Evolutionary conservation across 2,888 invertebrate species (phyloP).

Genomic region (Perdita meconis): DNA sequence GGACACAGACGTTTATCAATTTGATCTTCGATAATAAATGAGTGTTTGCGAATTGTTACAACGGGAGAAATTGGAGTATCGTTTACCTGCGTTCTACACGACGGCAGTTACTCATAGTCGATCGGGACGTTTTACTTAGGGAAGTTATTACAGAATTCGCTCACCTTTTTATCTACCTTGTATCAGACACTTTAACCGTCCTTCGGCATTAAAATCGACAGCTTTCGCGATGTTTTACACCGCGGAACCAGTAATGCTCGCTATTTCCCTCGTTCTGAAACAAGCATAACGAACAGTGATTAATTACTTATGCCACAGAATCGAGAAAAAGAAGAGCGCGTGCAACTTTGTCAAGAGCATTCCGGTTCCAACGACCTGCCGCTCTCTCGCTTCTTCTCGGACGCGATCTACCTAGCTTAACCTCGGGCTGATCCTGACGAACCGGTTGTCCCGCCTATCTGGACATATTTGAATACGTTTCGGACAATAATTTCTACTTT

Average conservation of each 20-base stretch:
- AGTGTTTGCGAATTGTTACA: too few species aligned
- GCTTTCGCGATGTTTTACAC: too few species aligned
- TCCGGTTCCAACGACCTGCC: constrained; percentile 40
- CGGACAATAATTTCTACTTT: constrained; percentile 63
- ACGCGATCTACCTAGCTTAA: constrained; percentile 38
- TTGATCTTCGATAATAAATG: too few species aligned
- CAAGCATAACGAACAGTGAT: constrained; percentile 52
- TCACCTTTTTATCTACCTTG: too few species aligned
- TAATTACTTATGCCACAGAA: constrained; percentile 56
- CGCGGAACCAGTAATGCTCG: constrained; percentile 27
- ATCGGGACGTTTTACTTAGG: too few species aligned
- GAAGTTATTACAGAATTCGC: too few species aligned
- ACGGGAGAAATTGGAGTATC: too few species aligned
- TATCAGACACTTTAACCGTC: too few species aligned
- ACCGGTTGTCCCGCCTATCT: constrained; percentile 68
- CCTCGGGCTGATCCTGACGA: constrained; percentile 50
- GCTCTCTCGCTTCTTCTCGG: constrained; percentile 22
- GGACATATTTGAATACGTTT: constrained; percentile 67
- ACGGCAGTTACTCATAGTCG: too few species aligned
- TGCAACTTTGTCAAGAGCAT: constrained; percentile 65
- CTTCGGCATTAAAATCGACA: too few species aligned
- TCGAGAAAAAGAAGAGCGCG: constrained; percentile 44
- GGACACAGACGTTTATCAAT: not conserved
- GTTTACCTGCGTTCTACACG: too few species aligned
- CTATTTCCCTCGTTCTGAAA: constrained; percentile 52